phyloP scores from a whole-genome alignment of 2,888 invertebrate genomes.

The Calliphora vomitoria region DNA sequence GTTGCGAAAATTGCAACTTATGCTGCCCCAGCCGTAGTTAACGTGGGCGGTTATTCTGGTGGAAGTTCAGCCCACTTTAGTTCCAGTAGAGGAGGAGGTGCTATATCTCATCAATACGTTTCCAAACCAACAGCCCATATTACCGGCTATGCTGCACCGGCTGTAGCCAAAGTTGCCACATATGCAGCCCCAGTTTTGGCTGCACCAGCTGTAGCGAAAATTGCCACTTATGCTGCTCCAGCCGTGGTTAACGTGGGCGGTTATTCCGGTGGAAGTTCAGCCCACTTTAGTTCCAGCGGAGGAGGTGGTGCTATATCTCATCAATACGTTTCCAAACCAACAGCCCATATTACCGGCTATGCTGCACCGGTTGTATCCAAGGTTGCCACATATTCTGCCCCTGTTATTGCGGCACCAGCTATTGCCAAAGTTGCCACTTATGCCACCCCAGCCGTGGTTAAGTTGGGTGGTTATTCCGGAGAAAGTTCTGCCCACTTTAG shows the following conservation, averaged over 20 bases:
- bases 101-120: constrained; percentile 77
- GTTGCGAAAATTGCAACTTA: constrained; percentile 74
- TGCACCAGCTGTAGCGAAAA: constrained; percentile 73
- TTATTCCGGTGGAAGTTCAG: constrained; percentile 39
- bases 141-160: constrained; percentile 73
- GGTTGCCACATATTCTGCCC: constrained; percentile 76
- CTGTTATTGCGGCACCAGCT: constrained; percentile 73
- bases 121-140: constrained; percentile 82
- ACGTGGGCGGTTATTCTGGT: constrained; percentile 52
- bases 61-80: constrained; percentile 59
- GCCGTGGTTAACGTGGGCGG: constrained; percentile 37
- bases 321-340: constrained; percentile 76
- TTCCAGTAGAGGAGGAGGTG: constrained; percentile 75
- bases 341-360: constrained; percentile 82
- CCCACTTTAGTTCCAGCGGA: constrained; percentile 61
- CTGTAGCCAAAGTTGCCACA: constrained; percentile 72
- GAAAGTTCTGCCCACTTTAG: constrained; percentile 35
- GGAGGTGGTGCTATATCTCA: constrained; percentile 76
- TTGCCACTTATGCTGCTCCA: constrained; percentile 71
- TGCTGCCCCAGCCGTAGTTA: constrained; percentile 61
- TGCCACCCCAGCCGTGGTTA: constrained; percentile 48
- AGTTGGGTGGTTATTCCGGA: constrained; percentile 50
- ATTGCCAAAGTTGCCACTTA: constrained; percentile 75
- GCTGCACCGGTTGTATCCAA: constrained; percentile 72
- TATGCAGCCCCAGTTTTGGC: constrained; percentile 74